Evolutionary conservation across 2,888 invertebrate genomes (phyloP).

Genomic region (Acanthosoma haemorrhoidale): DNA sequence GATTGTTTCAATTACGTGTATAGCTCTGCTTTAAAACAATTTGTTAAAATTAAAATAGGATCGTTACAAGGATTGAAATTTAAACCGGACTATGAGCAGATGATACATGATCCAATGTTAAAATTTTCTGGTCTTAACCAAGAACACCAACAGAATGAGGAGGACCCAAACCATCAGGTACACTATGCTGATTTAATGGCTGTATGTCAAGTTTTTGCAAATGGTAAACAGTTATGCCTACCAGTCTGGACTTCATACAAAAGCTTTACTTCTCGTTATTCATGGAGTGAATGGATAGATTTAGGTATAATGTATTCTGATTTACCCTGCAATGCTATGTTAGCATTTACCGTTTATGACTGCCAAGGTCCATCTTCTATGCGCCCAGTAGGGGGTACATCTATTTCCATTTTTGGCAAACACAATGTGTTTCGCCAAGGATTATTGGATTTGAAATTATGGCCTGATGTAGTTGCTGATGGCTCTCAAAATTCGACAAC

Average conservation of each 20-base stretch:
- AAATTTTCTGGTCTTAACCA: constrained; percentile 80
- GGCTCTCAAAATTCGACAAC: constrained; percentile 66
- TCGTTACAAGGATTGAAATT: constrained; percentile 86
- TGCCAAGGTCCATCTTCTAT: constrained; percentile 80
- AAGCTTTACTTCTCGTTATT: constrained; percentile 86
- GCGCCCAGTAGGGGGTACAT: constrained; percentile 85
- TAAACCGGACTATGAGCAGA: constrained; percentile 80
- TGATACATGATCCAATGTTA: constrained; percentile 80
- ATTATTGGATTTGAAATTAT: constrained; percentile 45
- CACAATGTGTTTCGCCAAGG: constrained; percentile 82
- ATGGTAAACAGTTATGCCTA: constrained; percentile 73
- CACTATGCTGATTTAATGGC: constrained; percentile 74
- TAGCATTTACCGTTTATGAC: constrained; percentile 87
- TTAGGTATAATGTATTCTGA: constrained; percentile 87
- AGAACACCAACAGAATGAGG: too few relatives aligned
- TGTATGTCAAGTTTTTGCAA: constrained; percentile 75
- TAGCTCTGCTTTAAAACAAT: constrained; percentile 82
- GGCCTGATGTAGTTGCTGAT: constrained; percentile 78
- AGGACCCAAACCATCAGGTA: constrained; percentile 64
- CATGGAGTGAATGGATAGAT: constrained; percentile 96
- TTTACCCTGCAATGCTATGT: constrained; percentile 76
- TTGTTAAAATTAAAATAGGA: constrained; percentile 91
- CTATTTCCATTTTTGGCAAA: constrained; percentile 89
- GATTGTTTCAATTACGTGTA: constrained; percentile 82
- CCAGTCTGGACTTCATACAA: constrained; percentile 89